Conservation (phyloP, 2,113 vertebrate species). For the Jacana jacana region DNA sequence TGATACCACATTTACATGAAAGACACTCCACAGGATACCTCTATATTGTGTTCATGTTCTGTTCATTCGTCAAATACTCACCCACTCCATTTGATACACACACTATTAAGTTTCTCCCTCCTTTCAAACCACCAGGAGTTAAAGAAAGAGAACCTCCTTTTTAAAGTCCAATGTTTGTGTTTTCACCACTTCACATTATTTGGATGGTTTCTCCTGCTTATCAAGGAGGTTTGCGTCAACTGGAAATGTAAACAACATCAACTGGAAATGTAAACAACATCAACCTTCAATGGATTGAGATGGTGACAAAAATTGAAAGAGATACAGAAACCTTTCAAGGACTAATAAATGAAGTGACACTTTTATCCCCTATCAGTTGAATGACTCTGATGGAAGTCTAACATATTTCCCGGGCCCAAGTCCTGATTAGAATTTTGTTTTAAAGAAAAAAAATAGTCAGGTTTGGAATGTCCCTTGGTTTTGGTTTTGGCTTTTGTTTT, state of each 20-base stretch:
- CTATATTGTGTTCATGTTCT: background rate
- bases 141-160: background rate
- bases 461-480: background rate
- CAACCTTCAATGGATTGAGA: background rate
- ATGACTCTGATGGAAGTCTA: background rate
- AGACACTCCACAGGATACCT: background rate
- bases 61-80: background rate
- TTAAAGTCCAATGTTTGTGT: background rate
- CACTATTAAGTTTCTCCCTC: background rate
- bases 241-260: background rate
- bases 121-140: conserved; percentile 7
- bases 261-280: background rate
- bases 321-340: background rate
- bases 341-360: background rate
- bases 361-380: background rate
- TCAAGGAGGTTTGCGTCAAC: background rate
- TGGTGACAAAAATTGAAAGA: background rate
- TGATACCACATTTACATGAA: conserved; percentile 5
- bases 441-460: background rate
- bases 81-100: background rate
- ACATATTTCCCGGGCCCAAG: background rate
- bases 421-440: background rate
- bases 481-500: background rate
- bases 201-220: background rate
- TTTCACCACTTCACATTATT: background rate